A percentile compares a stretch with the other conserved stretches of the same genome.
phyloP scores from a whole-genome alignment of 2,888 invertebrate genomes.

The Epinotia nisella region DNA sequence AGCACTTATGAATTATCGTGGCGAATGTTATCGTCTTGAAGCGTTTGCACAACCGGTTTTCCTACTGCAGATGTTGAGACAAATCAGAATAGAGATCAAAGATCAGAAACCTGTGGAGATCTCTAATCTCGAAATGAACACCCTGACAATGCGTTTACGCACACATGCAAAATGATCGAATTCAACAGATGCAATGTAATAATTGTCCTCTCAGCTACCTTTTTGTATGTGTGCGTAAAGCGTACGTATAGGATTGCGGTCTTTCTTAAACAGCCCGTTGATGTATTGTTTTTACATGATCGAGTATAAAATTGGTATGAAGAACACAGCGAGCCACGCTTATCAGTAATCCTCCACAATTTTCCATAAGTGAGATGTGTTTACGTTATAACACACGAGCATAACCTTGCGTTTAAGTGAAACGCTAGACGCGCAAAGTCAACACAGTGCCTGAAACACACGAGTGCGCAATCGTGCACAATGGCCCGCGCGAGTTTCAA shows the following conservation, averaged over 20 bases:
- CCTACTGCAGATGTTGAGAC: constrained; percentile 9
- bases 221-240: background rate
- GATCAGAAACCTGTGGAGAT: background rate
- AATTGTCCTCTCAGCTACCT: background rate
- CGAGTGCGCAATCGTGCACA: constrained; percentile 27
- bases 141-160: background rate
- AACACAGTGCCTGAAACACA: constrained; percentile 22
- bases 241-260: background rate
- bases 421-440: constrained; percentile 29
- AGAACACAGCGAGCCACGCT: background rate
- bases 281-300: background rate
- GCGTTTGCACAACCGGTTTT: constrained; percentile 14
- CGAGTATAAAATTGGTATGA: background rate
- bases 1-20: constrained; percentile 29
- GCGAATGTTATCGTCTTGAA: constrained; percentile 24
- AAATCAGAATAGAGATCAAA: background rate
- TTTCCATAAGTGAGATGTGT: constrained; percentile 5
- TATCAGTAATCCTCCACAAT: background rate
- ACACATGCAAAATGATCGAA: background rate
- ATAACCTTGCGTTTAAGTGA: constrained; percentile 24
- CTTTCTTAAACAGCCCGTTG: background rate
- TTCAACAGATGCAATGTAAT: too few relatives aligned
- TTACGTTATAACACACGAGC: background rate
- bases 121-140: background rate
- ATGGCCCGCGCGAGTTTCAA: constrained; percentile 27